A percentile compares a stretch with the other conserved stretches of the same genome.
Conservation (phyloP, 2,888 invertebrate species). For the Steromphala cineraria region DNA sequence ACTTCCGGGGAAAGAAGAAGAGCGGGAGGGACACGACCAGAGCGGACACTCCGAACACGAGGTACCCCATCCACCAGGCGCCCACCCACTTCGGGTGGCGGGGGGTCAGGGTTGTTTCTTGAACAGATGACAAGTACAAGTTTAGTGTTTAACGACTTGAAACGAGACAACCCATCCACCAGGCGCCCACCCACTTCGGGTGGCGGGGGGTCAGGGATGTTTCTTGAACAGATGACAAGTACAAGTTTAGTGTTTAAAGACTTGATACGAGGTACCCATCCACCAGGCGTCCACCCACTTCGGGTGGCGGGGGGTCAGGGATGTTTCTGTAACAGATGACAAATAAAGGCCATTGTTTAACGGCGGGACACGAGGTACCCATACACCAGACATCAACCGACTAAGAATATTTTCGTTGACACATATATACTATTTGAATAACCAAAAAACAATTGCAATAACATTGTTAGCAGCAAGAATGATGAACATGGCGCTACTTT, state of each 20-base stretch:
- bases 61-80: conserved; percentile 62
- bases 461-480: no score
- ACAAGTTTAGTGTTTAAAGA: not conserved
- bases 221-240: conserved; percentile 30
- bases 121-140: not conserved
- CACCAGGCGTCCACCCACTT: conserved; percentile 64
- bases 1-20: conserved; percentile 41
- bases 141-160: not conserved
- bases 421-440: no score
- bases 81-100: conserved; percentile 58
- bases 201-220: conserved; percentile 47
- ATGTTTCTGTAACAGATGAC: conserved; percentile 24
- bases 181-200: conserved; percentile 60
- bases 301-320: conserved; percentile 47
- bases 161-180: conserved; percentile 60
- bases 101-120: conserved; percentile 49
- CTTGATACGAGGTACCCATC: conserved; percentile 53
- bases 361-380: no score
- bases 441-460: no score
- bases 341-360: no score
- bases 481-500: no score
- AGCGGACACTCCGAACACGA: conserved; percentile 48
- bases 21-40: conserved; percentile 42
- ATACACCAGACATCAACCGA: no score
- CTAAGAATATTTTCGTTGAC: no score